Conservation (phyloP, 1,140 invertebrate genomes). For the Conus ventricosus region DNA sequence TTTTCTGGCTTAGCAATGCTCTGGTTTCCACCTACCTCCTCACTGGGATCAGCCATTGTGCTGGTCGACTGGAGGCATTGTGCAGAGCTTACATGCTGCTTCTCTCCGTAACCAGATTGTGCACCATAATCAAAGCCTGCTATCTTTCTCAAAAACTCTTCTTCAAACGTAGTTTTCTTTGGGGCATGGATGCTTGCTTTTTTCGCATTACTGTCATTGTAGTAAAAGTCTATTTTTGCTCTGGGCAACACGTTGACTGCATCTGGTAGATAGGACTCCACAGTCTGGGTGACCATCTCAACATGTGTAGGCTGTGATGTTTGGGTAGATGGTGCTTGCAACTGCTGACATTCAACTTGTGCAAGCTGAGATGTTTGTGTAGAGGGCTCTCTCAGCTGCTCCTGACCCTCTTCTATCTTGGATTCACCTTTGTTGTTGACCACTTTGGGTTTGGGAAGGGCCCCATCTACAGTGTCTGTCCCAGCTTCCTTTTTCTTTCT, state of each 20-base stretch:
- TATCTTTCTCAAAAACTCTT: conserved; percentile 35
- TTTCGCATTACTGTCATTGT: conserved; percentile 24
- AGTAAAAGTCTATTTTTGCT: conserved; percentile 28
- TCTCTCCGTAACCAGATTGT: not conserved
- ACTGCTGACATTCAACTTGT: too few relatives aligned
- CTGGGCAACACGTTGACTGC: not conserved
- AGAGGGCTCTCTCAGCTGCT: not conserved
- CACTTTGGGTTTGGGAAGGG: not conserved
- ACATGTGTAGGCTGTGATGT: not conserved
- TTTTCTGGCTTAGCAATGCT: not conserved
- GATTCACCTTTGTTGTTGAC: not conserved
- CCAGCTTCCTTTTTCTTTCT: conserved; percentile 38
- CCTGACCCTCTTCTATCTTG: not conserved
- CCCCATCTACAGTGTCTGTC: not conserved
- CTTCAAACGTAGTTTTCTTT: conserved; percentile 16
- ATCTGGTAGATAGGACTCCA: conserved; percentile 12
- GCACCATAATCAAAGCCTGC: not conserved
- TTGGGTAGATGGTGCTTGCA: not conserved
- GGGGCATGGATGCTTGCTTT: not conserved
- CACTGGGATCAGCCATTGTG: not conserved
- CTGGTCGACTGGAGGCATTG: not conserved
- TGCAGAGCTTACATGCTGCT: not conserved
- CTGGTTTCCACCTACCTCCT: not conserved
- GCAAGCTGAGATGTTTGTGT: not conserved
- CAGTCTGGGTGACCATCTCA: conserved; percentile 32